These are phyloP conservation scores for Portunus trituberculatus DNA, from an alignment of 1,140 invertebrate genomes.

Conservation along the genomic window DNA sequence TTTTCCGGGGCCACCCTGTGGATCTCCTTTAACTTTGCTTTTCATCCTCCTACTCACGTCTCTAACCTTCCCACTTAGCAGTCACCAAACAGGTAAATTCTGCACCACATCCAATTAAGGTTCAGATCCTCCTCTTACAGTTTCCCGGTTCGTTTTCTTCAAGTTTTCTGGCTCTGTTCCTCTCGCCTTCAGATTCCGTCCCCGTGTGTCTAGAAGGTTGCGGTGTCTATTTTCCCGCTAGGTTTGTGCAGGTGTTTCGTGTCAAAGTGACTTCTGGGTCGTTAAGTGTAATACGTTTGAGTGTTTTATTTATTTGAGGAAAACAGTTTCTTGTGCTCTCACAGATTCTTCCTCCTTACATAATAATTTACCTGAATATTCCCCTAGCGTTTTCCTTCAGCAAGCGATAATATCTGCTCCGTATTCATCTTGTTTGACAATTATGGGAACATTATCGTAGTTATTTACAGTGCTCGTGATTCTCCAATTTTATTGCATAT, in stretches of 20 bases:
- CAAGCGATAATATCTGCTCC: not conserved
- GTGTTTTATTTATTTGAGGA: not conserved
- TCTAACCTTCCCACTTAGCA: too few species aligned
- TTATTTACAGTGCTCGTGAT: not conserved
- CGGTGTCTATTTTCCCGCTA: too few species aligned
- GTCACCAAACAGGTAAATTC: too few species aligned
- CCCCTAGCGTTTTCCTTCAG: not conserved
- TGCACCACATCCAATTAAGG: too few species aligned
- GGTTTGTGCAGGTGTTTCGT: not conserved
- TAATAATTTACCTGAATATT: not conserved
- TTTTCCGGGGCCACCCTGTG: too few species aligned
- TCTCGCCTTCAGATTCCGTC: not conserved
- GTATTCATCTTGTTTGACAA: conserved; percentile 13
- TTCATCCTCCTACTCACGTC: too few species aligned
- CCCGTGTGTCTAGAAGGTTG: not conserved
- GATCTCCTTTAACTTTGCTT: too few species aligned
- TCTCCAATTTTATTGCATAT: not conserved
- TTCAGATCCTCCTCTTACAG: too few species aligned
- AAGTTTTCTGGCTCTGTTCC: not conserved
- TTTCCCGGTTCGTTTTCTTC: too few species aligned
- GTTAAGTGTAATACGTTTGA: not conserved
- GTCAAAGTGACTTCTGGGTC: not conserved
- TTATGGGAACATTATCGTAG: not conserved
- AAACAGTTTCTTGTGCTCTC: not conserved
- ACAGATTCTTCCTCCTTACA: not conserved